These are phyloP conservation scores for Lindbergichthys nudifrons DNA, from an alignment of 2,797 vertebrate genomes.

Conservation along the genomic window DNA sequence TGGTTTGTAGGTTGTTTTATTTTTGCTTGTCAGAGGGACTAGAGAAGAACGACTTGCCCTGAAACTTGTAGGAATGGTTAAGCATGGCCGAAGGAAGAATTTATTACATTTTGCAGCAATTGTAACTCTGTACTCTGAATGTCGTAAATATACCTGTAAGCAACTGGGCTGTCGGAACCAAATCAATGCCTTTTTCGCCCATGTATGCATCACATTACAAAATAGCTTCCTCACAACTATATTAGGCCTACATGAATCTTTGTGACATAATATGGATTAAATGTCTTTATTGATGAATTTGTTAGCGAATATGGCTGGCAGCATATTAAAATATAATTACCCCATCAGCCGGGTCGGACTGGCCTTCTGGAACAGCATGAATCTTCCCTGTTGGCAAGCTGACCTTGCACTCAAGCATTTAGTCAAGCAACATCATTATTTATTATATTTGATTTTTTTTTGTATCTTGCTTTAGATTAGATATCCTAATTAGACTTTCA, in stretches of 20 bases:
- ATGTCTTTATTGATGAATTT: slow-evolving; percentile 17
- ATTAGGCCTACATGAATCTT: too few species aligned
- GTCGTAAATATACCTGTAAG: background rate
- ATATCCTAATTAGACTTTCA: background rate
- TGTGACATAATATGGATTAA: background rate
- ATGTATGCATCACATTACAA: background rate
- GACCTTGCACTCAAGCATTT: slow-evolving; percentile 9
- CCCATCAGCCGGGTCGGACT: background rate
- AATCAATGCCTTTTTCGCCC: background rate
- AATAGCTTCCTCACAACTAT: too few species aligned
- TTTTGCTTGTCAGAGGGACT: too few species aligned
- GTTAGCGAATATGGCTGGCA: background rate
- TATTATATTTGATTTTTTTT: too few species aligned
- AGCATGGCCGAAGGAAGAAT: too few species aligned
- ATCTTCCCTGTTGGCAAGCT: slow-evolving; percentile 23
- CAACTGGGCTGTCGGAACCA: background rate
- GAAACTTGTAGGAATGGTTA: too few species aligned
- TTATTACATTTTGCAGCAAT: too few species aligned
- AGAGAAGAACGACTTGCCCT: too few species aligned
- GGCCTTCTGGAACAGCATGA: slow-evolving; percentile 25
- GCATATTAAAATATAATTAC: slow-evolving; percentile 15
- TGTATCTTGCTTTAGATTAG: background rate
- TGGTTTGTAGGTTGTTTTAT: too few species aligned
- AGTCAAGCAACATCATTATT: slow-evolving; percentile 7
- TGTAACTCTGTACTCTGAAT: too few species aligned